Conservation (phyloP, 2,888 invertebrate species). For the Diogma glabrata region DNA sequence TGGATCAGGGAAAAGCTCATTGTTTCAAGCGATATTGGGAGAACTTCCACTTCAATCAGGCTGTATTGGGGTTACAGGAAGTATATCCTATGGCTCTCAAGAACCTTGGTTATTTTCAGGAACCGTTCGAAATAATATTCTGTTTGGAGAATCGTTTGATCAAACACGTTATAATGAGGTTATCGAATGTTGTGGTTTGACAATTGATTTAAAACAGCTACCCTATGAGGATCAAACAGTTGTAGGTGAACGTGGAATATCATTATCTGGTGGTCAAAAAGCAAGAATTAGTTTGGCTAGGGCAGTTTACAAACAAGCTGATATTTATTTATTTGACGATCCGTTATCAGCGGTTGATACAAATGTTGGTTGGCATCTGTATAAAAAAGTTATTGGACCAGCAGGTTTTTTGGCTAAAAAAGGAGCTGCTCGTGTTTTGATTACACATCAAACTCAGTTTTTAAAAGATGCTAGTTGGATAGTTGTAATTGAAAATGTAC, state of each 20-base stretch:
- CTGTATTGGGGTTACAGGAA: conserved; percentile 35
- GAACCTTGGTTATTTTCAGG: conserved; percentile 52
- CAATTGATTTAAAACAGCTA: conserved; percentile 46
- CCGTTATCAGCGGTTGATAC: too few species aligned
- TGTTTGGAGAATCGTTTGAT: conserved; percentile 44
- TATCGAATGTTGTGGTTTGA: conserved; percentile 42
- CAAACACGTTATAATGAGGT: conserved; percentile 35
- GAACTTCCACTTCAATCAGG: conserved; percentile 48
- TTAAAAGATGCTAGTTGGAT: too few species aligned
- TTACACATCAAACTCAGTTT: too few species aligned
- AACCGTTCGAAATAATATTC: conserved; percentile 56
- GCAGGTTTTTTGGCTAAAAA: too few species aligned
- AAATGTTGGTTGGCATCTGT: too few species aligned
- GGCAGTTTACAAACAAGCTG: conserved; percentile 51
- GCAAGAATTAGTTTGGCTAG: conserved; percentile 57
- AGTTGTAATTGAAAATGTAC: too few species aligned
- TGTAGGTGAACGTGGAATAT: conserved; percentile 38
- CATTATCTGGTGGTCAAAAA: conserved; percentile 54
- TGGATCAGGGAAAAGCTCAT: conserved; percentile 54
- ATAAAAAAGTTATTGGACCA: too few species aligned
- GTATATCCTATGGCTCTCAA: conserved; percentile 46
- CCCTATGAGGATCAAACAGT: conserved; percentile 36
- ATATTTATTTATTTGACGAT: conserved; percentile 58
- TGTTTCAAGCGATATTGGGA: conserved; percentile 55
- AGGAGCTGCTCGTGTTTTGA: too few species aligned